Evolutionary conservation across 2,113 vertebrate genomes (phyloP).

Genomic region (Desmodus rotundus): DNA sequence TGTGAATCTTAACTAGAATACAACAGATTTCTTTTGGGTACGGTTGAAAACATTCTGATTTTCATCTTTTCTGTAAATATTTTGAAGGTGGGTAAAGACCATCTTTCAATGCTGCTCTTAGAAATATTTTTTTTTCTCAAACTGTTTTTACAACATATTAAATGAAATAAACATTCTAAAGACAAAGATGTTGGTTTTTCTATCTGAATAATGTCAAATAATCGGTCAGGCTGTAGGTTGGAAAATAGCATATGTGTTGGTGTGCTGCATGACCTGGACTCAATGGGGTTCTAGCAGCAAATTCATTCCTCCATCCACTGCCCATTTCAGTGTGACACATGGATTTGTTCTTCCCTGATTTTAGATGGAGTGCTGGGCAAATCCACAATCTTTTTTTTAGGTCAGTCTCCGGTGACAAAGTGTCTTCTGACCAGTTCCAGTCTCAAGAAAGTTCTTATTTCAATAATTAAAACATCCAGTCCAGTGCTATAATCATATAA

Average conservation of each 20-base stretch:
- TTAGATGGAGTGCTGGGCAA: neutral
- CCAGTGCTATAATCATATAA: neutral
- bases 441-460: neutral
- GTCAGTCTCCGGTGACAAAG: neutral
- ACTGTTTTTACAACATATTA: conserved; percentile 34
- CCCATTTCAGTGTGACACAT: neutral
- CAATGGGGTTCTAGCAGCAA: neutral
- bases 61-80: conserved; percentile 67
- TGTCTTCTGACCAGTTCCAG: neutral
- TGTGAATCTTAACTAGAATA: conserved; percentile 66
- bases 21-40: conserved; percentile 65
- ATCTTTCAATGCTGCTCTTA: conserved; percentile 49
- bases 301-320: neutral
- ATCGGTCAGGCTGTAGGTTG: neutral
- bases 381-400: neutral
- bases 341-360: neutral
- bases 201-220: conserved; percentile 37
- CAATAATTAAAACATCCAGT: neutral
- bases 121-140: conserved; percentile 35
- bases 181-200: conserved; percentile 39
- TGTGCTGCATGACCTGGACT: neutral
- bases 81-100: conserved; percentile 59
- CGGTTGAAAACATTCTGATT: conserved; percentile 64
- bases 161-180: conserved; percentile 49
- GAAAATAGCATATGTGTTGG: neutral